phyloP scores from a whole-genome alignment of 2,888 invertebrate genomes.

The Ecliptopera silaceata region DNA sequence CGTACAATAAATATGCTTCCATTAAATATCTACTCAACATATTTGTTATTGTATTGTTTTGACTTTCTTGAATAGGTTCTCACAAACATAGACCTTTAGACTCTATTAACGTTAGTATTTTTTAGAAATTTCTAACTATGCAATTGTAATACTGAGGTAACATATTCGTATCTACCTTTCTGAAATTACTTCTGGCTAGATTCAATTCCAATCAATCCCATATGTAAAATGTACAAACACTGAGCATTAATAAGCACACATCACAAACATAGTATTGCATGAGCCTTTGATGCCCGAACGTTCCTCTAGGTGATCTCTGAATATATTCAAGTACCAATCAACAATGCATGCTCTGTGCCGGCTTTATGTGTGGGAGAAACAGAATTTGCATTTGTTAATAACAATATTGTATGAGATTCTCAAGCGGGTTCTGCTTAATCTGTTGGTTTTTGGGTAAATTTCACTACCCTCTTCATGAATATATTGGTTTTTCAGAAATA shows the following conservation, averaged over 20 bases:
- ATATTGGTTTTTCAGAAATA: not conserved
- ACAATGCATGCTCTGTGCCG: not conserved
- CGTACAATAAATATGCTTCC: no score
- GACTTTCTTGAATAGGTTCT: no score
- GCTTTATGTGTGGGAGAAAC: not conserved
- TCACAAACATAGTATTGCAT: not conserved
- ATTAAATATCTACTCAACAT: no score
- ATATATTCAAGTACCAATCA: not conserved
- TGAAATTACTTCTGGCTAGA: no score
- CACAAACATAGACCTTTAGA: no score
- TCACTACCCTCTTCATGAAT: not conserved
- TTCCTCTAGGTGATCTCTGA: not conserved
- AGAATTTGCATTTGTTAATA: slow-evolving; percentile 1
- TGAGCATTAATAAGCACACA: not conserved
- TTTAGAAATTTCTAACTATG: no score
- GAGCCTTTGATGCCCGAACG: not conserved
- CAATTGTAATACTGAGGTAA: no score
- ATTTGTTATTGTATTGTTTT: no score
- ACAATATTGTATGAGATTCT: not conserved
- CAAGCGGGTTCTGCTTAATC: no score
- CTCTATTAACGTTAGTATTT: no score
- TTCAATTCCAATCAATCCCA: slow-evolving; percentile 1
- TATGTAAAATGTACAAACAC: not conserved
- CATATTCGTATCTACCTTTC: no score
- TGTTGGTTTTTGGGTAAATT: not conserved